Conservation (phyloP, 2,113 vertebrate genomes). For the Nestor notabilis region DNA sequence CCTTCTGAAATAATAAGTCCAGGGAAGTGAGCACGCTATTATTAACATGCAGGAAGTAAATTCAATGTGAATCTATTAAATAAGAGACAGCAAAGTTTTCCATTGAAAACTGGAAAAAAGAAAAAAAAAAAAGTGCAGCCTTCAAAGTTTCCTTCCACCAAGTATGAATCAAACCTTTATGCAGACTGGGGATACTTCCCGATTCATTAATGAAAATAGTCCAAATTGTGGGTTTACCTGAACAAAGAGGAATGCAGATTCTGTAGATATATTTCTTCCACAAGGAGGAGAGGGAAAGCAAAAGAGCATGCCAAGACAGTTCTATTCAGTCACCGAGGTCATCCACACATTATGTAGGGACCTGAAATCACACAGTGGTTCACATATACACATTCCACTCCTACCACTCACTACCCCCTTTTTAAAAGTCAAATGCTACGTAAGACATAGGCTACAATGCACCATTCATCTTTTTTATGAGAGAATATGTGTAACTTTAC, state of each 20-base stretch:
- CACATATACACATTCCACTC: background rate
- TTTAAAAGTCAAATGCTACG: background rate
- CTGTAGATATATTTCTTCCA: background rate
- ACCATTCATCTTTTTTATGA: background rate
- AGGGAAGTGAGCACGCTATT: conserved; percentile 4
- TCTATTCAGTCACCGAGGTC: background rate
- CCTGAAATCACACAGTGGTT: background rate
- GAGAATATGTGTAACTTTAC: background rate
- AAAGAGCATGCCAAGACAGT: background rate
- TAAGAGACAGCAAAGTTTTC: background rate
- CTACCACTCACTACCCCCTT: background rate
- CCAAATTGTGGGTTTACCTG: background rate
- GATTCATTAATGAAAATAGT: background rate
- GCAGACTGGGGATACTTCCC: background rate
- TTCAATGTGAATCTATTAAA: background rate
- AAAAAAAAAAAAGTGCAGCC: background rate
- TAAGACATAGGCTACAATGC: background rate
- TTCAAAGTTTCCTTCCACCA: background rate
- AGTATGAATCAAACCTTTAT: background rate
- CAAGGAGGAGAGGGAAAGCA: background rate
- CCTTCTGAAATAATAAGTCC: conserved; percentile 60
- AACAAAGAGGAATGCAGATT: background rate
- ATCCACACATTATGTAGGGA: background rate
- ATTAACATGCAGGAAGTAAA: conserved; percentile 22
- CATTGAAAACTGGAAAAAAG: background rate